Percentiles rank a stretch among this genome's conserved stretches.
phyloP scores from a whole-genome alignment of 2,113 vertebrate species.

The Sinocyclocheilus anshuiensis region DNA sequence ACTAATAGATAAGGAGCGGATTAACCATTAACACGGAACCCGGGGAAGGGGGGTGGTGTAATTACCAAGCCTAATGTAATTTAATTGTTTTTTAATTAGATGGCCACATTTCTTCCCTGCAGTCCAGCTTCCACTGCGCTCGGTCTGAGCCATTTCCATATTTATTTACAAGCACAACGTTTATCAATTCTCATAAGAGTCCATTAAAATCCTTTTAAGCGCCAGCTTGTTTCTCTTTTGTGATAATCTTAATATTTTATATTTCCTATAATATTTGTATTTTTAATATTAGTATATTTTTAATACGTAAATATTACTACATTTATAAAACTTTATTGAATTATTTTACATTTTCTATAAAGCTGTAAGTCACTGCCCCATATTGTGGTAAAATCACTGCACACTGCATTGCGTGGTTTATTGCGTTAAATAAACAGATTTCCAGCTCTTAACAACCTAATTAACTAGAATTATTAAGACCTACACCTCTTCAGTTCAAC shows the following conservation, averaged over 20 bases:
- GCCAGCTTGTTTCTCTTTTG: too few species aligned
- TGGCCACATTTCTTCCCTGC: conserved; percentile 49
- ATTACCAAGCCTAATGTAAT: conserved; percentile 66
- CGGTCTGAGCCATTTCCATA: not conserved
- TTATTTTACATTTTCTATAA: not conserved
- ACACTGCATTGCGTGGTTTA: not conserved
- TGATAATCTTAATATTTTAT: not conserved
- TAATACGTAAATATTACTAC: not conserved
- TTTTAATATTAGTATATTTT: not conserved
- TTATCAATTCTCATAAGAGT: not conserved
- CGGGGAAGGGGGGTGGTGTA: conserved; percentile 53
- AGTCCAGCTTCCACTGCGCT: conserved; percentile 29
- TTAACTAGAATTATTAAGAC: conserved; percentile 9
- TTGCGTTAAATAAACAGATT: too few species aligned
- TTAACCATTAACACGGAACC: conserved; percentile 60
- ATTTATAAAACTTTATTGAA: not conserved
- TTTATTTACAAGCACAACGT: not conserved
- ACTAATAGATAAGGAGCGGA: conserved; percentile 64
- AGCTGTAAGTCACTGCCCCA: not conserved
- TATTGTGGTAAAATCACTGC: not conserved
- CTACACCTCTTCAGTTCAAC: conserved; percentile 24
- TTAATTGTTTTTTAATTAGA: conserved; percentile 69
- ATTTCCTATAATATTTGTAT: not conserved
- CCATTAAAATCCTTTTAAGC: not conserved
- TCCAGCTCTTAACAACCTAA: not conserved